Conservation (phyloP, 1,140 invertebrate genomes). For the Pseudomyrmex cubaensis region DNA sequence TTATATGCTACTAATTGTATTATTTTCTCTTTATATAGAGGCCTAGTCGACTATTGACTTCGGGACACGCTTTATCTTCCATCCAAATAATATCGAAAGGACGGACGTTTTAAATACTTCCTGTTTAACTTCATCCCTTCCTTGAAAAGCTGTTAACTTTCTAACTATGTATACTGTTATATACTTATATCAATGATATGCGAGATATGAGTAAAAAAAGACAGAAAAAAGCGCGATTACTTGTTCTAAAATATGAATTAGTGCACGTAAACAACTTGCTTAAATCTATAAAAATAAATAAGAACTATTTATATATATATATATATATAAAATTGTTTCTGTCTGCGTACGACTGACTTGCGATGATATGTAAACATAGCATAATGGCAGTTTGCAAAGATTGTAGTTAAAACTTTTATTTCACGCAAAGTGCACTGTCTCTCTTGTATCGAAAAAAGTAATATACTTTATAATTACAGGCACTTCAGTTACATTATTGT, state of each 20-base stretch:
- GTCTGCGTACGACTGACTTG: background rate
- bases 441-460: background rate
- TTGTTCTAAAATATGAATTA: conserved; percentile 10
- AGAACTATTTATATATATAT: no score
- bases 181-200: no score
- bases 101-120: conserved; percentile 53
- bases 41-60: conserved; percentile 71
- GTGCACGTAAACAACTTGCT: background rate
- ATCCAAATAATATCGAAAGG: conserved; percentile 46
- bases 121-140: conserved; percentile 66
- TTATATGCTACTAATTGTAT: conserved; percentile 6
- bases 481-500: conserved; percentile 40
- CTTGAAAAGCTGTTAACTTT: conserved; percentile 36
- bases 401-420: conserved; percentile 21
- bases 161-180: no score
- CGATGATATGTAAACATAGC: background rate
- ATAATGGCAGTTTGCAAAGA: background rate
- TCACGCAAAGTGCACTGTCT: background rate
- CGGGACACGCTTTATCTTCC: conserved; percentile 62
- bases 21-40: conserved; percentile 59
- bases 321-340: background rate
- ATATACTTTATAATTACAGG: conserved; percentile 19
- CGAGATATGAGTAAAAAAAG: conserved; percentile 6
- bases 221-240: background rate
- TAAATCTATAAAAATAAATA: background rate